phyloP scores from a whole-genome alignment of 2,888 invertebrate genomes.

The Chymomyza caudatula region DNA sequence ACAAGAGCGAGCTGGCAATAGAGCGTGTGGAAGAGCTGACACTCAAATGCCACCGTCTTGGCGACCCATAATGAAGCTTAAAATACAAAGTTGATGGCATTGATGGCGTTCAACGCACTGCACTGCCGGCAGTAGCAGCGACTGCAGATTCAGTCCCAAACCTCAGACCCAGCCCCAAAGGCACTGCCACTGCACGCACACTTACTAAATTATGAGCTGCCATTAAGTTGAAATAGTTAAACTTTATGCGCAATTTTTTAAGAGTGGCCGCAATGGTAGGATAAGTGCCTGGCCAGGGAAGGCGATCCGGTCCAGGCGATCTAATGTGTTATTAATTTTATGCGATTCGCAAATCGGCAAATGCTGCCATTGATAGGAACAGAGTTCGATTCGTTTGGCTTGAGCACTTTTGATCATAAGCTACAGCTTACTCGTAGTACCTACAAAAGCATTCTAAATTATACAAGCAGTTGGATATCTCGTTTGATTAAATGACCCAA shows the following conservation, averaged over 20 bases:
- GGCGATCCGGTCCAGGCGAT: conserved; percentile 21
- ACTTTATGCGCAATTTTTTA: conserved; percentile 56
- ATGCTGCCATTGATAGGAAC: conserved; percentile 47
- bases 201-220: conserved; percentile 49
- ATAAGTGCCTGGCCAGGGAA: not conserved
- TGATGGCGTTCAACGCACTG: not conserved
- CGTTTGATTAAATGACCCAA: conserved; percentile 72
- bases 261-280: not conserved
- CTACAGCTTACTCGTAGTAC: conserved; percentile 14
- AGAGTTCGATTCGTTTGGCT: conserved; percentile 12
- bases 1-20: not conserved
- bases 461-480: conserved; percentile 73
- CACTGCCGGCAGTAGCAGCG: not conserved
- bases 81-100: conserved; percentile 64
- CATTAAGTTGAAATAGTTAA: conserved; percentile 62
- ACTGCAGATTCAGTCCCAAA: not conserved
- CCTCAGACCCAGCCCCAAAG: not conserved
- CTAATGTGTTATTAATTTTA: conserved; percentile 72
- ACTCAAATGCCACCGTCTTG: not conserved
- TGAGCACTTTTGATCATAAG: conserved; percentile 10
- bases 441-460: conserved; percentile 68
- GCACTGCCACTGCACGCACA: not conserved
- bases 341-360: conserved; percentile 38
- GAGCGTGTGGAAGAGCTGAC: conserved; percentile 5
- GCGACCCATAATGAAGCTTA: conserved; percentile 50